Evolutionary conservation across 2,113 vertebrate genomes (phyloP).

Genomic region (Nanorana parkeri): DNA sequence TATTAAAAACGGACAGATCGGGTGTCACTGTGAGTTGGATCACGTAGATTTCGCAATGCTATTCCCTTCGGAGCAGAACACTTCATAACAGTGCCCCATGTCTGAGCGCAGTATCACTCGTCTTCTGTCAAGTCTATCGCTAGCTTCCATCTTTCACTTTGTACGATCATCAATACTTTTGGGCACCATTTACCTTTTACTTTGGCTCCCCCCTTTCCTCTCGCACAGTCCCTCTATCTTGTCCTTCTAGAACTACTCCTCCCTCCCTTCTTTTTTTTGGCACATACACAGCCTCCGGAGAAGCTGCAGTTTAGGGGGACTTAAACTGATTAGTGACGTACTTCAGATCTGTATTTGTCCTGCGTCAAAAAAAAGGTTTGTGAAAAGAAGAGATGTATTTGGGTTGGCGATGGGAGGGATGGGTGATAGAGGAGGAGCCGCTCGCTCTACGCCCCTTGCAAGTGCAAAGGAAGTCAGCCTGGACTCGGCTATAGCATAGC

Average conservation of each 20-base stretch:
- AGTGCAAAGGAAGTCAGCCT: conserved; percentile 1
- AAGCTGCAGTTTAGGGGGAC: conserved; percentile 92
- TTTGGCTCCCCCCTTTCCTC: conserved; percentile 42
- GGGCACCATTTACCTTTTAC: conserved; percentile 58
- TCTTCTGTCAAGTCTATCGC: too few relatives aligned
- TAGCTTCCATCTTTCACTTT: too few relatives aligned
- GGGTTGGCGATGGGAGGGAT: conserved; percentile 10
- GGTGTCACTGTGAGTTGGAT: conserved; percentile 69
- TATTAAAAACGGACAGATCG: too few relatives aligned
- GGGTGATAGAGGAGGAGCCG: background rate
- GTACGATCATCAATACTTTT: conserved; percentile 62
- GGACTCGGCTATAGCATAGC: too few relatives aligned
- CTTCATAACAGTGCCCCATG: conserved; percentile 54
- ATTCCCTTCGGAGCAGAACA: conserved; percentile 35
- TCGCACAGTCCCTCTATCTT: conserved; percentile 14
- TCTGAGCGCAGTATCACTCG: too few relatives aligned
- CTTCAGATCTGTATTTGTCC: conserved; percentile 90
- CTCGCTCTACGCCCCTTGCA: background rate
- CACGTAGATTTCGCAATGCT: conserved; percentile 70
- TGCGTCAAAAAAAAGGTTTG: conserved; percentile 81
- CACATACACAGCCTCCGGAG: background rate
- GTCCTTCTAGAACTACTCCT: conserved; percentile 53
- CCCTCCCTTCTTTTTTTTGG: background rate
- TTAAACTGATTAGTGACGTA: conserved; percentile 95
- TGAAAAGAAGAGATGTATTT: conserved; percentile 60